These are phyloP conservation scores for Ceramica pisi DNA, from an alignment of 2,888 invertebrate species.

Conservation along the genomic window DNA sequence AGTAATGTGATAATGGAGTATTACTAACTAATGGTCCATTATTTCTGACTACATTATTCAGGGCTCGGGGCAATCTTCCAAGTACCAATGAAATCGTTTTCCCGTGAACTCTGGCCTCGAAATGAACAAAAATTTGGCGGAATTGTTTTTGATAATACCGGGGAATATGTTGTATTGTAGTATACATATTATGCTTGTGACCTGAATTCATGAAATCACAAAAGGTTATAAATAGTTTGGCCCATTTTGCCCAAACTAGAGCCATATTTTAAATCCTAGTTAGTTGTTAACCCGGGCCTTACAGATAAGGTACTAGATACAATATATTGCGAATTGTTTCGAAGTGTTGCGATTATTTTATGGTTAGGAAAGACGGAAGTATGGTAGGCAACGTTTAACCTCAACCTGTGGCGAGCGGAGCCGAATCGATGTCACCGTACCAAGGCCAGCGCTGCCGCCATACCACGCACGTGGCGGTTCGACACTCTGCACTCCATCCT, in stretches of 20 bases:
- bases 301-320: not conserved
- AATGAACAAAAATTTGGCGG: not conserved
- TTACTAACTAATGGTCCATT: conserved; percentile 26
- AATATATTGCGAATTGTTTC: conserved; percentile 16
- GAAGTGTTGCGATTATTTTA: not conserved
- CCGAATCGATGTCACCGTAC: conserved; percentile 57
- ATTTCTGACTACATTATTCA: conserved; percentile 23
- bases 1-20: conserved; percentile 28
- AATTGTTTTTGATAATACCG: conserved; percentile 1
- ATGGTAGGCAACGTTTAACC: conserved; percentile 28
- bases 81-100: not conserved
- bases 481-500: conserved; percentile 24
- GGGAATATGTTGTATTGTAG: not conserved
- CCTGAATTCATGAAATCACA: not conserved
- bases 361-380: conserved; percentile 36
- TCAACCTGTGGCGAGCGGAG: conserved; percentile 23
- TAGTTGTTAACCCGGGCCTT: too few relatives aligned
- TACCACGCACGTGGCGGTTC: conserved; percentile 19
- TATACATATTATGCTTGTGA: not conserved
- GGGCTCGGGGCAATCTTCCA: not conserved
- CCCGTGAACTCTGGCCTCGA: not conserved
- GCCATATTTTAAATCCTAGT: too few relatives aligned
- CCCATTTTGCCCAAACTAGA: conserved; percentile 2
- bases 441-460: conserved; percentile 44
- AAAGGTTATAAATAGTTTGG: conserved; percentile 10